A percentile compares a stretch with the other conserved stretches of the same genome.
Evolutionary conservation across 2,797 vertebrate genomes (phyloP).

Genomic region (Spinibarbus caldwelli): DNA sequence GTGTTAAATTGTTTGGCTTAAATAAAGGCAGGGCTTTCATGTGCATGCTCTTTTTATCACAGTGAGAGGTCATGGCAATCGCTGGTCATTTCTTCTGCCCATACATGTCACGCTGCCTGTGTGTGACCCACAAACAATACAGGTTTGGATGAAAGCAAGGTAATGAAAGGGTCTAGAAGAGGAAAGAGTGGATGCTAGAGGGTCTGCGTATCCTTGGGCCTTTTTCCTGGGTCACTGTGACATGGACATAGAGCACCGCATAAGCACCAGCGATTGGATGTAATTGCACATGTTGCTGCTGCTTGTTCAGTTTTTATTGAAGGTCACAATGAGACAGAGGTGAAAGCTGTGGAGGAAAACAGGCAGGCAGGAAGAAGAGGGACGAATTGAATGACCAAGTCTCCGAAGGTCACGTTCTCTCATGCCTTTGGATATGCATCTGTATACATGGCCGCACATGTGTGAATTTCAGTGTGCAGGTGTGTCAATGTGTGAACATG

Average conservation of each 20-base stretch:
- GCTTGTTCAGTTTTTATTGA: conserved; percentile 23
- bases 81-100: conserved; percentile 2
- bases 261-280: conserved; percentile 16
- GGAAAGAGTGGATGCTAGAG: not conserved
- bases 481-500: not conserved
- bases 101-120: conserved; percentile 2
- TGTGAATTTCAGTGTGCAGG: not conserved
- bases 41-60: conserved; percentile 24
- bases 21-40: conserved; percentile 26
- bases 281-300: conserved; percentile 38
- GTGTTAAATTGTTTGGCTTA: conserved; percentile 32
- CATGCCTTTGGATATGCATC: not conserved
- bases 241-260: not conserved
- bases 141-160: not conserved
- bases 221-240: conserved; percentile 10
- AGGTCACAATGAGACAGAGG: conserved; percentile 5
- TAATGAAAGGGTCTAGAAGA: not conserved
- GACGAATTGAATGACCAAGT: not conserved
- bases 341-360: conserved; percentile 2
- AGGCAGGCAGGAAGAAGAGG: conserved; percentile 2
- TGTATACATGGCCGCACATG: not conserved
- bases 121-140: conserved; percentile 3
- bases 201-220: not conserved
- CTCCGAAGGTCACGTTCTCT: not conserved
- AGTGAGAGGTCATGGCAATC: conserved; percentile 13